Evolutionary conservation across 1,140 invertebrate species (phyloP).

Genomic region (Aleiodes sp.): DNA sequence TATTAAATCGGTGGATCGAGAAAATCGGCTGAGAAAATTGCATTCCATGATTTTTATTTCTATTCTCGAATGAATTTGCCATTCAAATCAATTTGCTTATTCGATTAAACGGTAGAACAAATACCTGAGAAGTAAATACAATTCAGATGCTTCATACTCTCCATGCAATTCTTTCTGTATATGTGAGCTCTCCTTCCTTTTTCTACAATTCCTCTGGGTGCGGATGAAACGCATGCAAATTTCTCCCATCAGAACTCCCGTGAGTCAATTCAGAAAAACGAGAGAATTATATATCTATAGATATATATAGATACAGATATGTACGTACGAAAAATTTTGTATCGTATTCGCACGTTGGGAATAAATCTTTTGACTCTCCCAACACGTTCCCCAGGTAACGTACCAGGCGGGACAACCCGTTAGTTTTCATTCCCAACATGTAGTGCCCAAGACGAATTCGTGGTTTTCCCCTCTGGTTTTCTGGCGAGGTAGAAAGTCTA

Average conservation of each 20-base stretch:
- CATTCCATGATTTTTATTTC: no score
- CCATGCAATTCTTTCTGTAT: background rate
- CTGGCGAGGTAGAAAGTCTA: background rate
- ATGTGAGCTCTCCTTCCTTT: background rate
- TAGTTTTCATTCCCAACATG: background rate
- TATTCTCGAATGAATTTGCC: no score
- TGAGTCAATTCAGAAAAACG: background rate
- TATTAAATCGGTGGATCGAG: no score
- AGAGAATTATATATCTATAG: no score
- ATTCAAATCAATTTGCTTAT: no score
- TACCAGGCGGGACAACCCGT: background rate
- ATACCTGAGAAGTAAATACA: no score
- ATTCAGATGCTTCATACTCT: no score
- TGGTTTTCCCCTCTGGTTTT: background rate
- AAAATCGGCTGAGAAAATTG: no score
- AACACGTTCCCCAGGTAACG: background rate
- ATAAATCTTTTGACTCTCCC: slow-evolving; percentile 8
- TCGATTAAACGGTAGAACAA: no score
- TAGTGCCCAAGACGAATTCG: background rate
- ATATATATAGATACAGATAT: no score
- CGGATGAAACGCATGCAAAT: slow-evolving; percentile 12
- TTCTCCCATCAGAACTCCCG: background rate
- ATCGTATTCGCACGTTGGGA: slow-evolving; percentile 15
- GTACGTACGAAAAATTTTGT: background rate
- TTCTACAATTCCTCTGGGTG: background rate